A percentile compares a stretch with the other conserved stretches of the same genome.
phyloP scores from a whole-genome alignment of 2,797 vertebrate genomes.

The Calcarius lapponicus region DNA sequence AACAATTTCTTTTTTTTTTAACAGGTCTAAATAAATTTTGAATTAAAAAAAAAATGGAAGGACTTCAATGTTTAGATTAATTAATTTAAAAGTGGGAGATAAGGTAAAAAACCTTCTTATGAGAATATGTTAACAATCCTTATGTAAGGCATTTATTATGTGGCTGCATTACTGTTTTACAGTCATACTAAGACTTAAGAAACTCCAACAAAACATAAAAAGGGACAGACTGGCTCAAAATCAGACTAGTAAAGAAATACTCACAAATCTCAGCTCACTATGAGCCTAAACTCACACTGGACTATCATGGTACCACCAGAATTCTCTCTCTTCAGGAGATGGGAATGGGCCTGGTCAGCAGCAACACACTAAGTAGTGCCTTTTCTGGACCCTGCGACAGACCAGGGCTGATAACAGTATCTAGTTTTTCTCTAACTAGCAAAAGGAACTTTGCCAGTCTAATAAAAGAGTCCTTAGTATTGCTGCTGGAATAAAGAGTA shows the following conservation, averaged over 20 bases:
- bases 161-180: neutral
- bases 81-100: neutral
- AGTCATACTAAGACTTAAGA: neutral
- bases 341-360: neutral
- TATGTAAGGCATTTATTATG: neutral
- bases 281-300: neutral
- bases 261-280: neutral
- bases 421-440: neutral
- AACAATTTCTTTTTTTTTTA: neutral
- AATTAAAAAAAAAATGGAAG: neutral
- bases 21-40: neutral
- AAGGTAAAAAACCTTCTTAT: neutral
- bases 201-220: neutral
- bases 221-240: neutral
- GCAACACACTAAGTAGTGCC: neutral
- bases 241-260: neutral
- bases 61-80: neutral
- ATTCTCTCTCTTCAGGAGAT: neutral
- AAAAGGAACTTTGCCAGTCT: neutral
- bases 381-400: neutral
- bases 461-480: neutral
- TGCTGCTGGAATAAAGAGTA: neutral
- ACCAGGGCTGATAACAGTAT: neutral
- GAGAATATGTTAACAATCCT: neutral
- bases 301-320: neutral